Conservation (phyloP, 2,113 vertebrate species). For the Bos javanicus region DNA sequence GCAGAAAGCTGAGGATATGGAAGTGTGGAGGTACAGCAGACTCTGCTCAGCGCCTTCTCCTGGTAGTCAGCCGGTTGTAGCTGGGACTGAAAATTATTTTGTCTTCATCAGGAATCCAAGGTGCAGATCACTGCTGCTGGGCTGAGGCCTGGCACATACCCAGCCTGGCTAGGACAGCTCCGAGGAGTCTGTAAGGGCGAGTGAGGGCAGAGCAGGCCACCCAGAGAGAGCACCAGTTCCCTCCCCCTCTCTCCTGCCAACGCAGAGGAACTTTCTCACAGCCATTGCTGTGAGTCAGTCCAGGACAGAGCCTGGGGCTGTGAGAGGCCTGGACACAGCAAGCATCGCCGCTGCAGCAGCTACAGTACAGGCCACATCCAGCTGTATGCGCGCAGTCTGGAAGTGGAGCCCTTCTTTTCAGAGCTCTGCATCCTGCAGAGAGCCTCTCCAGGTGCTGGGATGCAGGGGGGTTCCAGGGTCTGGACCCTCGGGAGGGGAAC, state of each 20-base stretch:
- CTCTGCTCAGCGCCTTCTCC: background rate
- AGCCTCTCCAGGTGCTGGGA: background rate
- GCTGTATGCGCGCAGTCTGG: background rate
- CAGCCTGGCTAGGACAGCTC: background rate
- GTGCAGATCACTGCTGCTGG: background rate
- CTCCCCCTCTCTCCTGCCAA: no score
- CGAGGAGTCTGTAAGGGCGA: background rate
- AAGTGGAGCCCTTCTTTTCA: background rate
- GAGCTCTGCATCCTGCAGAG: background rate
- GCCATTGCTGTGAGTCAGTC: background rate
- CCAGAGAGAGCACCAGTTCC: background rate
- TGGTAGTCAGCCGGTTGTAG: background rate
- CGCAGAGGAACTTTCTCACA: background rate
- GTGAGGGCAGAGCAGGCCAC: background rate
- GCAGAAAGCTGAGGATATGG: background rate
- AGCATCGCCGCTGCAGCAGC: background rate
- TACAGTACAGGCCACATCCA: background rate
- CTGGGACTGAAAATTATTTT: background rate
- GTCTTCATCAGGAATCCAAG: background rate
- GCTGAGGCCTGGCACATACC: background rate
- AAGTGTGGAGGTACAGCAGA: background rate
- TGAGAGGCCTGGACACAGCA: background rate
- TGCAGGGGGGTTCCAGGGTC: background rate
- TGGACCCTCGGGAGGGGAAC: accelerated
- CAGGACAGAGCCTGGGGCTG: background rate